Conservation (phyloP, 2,888 invertebrate genomes). For the Parthenolecanium corni region DNA sequence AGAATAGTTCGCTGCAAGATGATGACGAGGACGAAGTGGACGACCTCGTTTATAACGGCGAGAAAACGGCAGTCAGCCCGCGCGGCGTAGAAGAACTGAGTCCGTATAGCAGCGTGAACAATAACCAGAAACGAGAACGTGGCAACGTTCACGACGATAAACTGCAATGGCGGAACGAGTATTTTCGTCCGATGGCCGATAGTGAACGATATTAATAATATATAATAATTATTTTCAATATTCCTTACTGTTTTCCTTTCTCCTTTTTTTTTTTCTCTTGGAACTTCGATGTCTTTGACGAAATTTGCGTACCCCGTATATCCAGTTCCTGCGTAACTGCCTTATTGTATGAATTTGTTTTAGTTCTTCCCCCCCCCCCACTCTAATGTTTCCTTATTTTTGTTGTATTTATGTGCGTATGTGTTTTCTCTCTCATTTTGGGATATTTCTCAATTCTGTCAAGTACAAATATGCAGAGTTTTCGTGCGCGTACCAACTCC, state of each 20-base stretch:
- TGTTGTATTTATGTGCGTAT: background rate
- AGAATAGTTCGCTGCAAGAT: background rate
- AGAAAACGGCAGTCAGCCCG: background rate
- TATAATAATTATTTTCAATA: too few species aligned
- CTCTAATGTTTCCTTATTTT: background rate
- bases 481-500: too few species aligned
- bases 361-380: too few species aligned
- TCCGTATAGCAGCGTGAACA: background rate
- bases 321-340: conserved; percentile 10
- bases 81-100: background rate
- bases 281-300: too few species aligned
- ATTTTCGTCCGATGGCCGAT: conserved; percentile 9
- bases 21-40: conserved; percentile 13
- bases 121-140: conserved; percentile 12
- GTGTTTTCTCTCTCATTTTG: too few species aligned
- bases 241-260: background rate
- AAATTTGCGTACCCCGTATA: too few species aligned
- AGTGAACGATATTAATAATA: background rate
- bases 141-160: background rate
- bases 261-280: too few species aligned
- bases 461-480: background rate
- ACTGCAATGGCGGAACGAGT: conserved; percentile 5
- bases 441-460: background rate
- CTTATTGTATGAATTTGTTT: background rate
- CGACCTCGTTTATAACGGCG: background rate